Evolutionary conservation across 2,113 vertebrate genomes (phyloP).

Genomic region (Odocoileus virginianus): DNA sequence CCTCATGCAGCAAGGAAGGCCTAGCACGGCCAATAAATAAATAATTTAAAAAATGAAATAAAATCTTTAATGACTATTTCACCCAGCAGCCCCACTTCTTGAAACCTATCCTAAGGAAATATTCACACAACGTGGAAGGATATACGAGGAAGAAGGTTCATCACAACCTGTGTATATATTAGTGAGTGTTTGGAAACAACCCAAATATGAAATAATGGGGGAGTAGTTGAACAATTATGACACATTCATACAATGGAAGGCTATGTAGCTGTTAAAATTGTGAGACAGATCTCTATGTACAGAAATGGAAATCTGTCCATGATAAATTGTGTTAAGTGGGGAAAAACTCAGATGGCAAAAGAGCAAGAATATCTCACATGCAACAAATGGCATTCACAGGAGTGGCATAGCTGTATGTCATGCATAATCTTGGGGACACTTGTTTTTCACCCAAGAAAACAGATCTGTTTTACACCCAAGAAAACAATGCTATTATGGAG

Average conservation of each 20-base stretch:
- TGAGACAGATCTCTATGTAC: background rate
- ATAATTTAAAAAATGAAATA: background rate
- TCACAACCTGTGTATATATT: conserved; percentile 26
- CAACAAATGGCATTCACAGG: background rate
- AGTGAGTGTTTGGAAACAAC: conserved; percentile 27
- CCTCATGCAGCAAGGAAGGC: background rate
- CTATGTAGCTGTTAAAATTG: background rate
- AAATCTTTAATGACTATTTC: conserved; percentile 14
- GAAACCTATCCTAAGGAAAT: conserved; percentile 47
- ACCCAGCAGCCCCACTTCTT: conserved; percentile 39
- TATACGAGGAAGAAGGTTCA: background rate
- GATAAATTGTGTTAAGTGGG: background rate
- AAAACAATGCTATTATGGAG: background rate
- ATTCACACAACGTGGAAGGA: conserved; percentile 2
- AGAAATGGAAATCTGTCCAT: background rate
- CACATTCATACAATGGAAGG: background rate
- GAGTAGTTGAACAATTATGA: conserved; percentile 4
- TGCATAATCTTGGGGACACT: background rate
- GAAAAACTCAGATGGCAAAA: background rate
- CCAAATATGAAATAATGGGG: conserved; percentile 20
- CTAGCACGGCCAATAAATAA: background rate
- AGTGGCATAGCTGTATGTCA: background rate
- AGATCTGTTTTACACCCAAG: background rate
- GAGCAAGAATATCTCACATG: background rate
- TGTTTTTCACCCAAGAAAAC: background rate